Conservation (phyloP, 1,140 invertebrate genomes). For the Drosophila neocordata region DNA sequence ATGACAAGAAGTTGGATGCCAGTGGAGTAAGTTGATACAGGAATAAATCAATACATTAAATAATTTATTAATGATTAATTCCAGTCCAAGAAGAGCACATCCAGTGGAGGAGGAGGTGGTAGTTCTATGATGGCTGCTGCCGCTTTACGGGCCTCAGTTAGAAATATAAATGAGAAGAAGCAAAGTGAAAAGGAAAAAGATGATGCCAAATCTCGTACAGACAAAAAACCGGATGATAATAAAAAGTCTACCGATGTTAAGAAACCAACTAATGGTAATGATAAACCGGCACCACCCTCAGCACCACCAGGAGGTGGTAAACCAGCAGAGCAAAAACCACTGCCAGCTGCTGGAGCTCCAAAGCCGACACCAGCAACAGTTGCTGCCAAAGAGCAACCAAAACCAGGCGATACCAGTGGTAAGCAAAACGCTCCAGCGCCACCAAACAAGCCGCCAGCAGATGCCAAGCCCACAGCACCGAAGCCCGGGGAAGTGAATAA, state of each 20-base stretch:
- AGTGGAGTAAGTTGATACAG: constrained; percentile 33
- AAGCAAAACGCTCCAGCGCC: constrained; percentile 74
- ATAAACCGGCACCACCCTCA: constrained; percentile 24
- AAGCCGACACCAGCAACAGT: constrained; percentile 57
- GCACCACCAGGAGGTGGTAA: constrained; percentile 25
- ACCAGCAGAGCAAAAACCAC: constrained; percentile 51
- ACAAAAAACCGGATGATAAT: constrained; percentile 46
- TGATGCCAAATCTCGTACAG: constrained; percentile 20
- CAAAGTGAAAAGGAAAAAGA: constrained; percentile 13
- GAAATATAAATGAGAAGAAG: constrained; percentile 59
- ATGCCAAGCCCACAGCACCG: constrained; percentile 65
- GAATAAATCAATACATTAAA: neutral
- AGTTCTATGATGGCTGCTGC: constrained; percentile 57
- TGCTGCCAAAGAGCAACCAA: constrained; percentile 29
- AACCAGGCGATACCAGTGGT: constrained; percentile 46
- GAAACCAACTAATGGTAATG: constrained; percentile 38
- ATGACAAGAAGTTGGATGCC: constrained; percentile 47
- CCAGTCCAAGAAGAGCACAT: constrained; percentile 48
- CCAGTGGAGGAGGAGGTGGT: constrained; percentile 10
- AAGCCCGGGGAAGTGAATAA: constrained; percentile 65
- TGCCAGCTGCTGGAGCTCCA: constrained; percentile 28
- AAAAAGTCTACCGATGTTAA: constrained; percentile 45
- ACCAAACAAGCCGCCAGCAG: constrained; percentile 64
- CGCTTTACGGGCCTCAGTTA: constrained; percentile 60
- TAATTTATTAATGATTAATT: too few species aligned